These are phyloP conservation scores for Cylloceria caligata DNA, from an alignment of 2,888 invertebrate species.

Conservation along the genomic window DNA sequence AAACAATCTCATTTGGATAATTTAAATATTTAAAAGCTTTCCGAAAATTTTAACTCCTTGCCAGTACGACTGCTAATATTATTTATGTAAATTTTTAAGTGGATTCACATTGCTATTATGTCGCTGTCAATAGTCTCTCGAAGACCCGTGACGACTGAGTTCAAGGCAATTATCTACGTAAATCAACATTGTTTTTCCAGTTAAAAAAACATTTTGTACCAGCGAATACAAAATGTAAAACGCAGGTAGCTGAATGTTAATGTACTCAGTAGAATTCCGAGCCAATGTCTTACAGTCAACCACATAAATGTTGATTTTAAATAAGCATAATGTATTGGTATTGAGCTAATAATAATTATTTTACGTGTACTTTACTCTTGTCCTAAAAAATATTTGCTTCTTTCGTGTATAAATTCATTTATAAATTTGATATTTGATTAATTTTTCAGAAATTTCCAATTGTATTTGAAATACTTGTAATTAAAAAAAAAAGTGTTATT, in stretches of 20 bases:
- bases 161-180: constrained; percentile 42
- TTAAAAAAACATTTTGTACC: constrained; percentile 43
- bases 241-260: neutral
- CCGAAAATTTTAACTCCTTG: constrained; percentile 21
- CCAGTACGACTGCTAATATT: neutral
- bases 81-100: constrained; percentile 1
- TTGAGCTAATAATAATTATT: neutral
- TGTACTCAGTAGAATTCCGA: neutral
- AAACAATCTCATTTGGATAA: constrained; percentile 46
- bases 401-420: neutral
- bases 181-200: constrained; percentile 42
- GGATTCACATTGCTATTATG: constrained; percentile 15
- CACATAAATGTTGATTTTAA: neutral
- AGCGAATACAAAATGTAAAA: neutral
- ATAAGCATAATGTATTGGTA: constrained; percentile 1
- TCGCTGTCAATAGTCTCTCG: neutral
- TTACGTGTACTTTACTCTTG: neutral
- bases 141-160: neutral
- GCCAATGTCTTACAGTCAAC: neutral
- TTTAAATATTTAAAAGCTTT: constrained; percentile 27
- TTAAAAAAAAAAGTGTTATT: too few species aligned
- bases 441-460: too few species aligned
- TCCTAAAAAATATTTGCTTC: neutral
- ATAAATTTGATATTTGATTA: too few species aligned
- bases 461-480: too few species aligned